phyloP scores from a whole-genome alignment of 2,888 invertebrate genomes.

The Epirrhoe tristata region DNA sequence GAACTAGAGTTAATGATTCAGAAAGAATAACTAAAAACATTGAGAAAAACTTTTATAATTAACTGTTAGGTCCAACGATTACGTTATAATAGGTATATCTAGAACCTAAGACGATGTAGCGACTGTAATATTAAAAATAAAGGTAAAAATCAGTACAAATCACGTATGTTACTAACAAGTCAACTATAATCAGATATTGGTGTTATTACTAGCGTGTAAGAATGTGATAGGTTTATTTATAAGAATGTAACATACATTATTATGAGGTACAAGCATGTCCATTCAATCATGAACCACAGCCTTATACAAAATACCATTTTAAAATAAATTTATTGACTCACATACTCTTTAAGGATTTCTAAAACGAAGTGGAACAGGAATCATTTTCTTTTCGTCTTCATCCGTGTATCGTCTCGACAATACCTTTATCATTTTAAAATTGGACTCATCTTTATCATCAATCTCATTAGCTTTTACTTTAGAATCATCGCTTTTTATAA shows the following conservation, averaged over 20 bases:
- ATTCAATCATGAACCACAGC: too few species aligned
- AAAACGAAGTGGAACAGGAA: constrained; percentile 64
- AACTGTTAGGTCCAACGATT: not conserved
- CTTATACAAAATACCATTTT: too few species aligned
- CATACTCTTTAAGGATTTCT: constrained; percentile 43
- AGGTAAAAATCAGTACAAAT: not conserved
- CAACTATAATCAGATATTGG: not conserved
- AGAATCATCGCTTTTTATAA: constrained; percentile 35
- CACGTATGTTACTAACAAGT: not conserved
- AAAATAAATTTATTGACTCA: too few species aligned
- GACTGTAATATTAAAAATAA: too few species aligned
- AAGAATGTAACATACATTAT: too few species aligned
- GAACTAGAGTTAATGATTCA: not conserved
- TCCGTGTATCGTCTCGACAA: constrained; percentile 40
- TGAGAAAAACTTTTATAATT: not conserved
- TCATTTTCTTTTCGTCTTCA: constrained; percentile 54
- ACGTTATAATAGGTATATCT: not conserved
- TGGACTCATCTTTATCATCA: constrained; percentile 5
- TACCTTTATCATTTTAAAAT: constrained; percentile 18
- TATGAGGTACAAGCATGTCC: too few species aligned
- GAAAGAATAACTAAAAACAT: not conserved
- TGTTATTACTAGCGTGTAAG: not conserved
- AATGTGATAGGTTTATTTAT: not conserved
- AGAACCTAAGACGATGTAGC: not conserved
- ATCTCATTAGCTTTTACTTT: constrained; percentile 18